phyloP scores from a whole-genome alignment of 2,113 vertebrate species.

The Collichthys lucidus region DNA sequence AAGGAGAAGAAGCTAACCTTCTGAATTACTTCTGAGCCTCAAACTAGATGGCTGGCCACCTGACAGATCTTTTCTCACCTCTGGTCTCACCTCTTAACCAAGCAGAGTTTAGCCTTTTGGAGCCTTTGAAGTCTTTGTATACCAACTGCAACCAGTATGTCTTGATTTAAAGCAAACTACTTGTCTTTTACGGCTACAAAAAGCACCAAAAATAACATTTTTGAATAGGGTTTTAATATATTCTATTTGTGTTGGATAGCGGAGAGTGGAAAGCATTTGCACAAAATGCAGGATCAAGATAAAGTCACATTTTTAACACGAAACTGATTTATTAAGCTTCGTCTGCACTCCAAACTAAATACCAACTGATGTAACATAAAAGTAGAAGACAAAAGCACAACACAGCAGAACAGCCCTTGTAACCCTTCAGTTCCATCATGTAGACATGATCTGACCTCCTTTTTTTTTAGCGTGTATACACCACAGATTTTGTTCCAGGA shows the following conservation, averaged over 20 bases:
- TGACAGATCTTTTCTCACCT: slow-evolving; percentile 20
- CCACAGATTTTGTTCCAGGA: neutral
- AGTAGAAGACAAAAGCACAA: neutral
- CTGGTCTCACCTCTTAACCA: slow-evolving; percentile 6
- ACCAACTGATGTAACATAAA: neutral
- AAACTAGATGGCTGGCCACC: slow-evolving; percentile 13
- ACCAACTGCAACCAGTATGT: neutral
- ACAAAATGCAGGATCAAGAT: too few relatives aligned
- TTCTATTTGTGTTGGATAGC: neutral
- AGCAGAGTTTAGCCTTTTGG: neutral
- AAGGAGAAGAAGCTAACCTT: slow-evolving; percentile 25
- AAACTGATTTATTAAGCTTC: neutral
- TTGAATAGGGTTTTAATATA: neutral
- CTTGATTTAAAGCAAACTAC: neutral
- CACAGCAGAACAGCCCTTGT: neutral
- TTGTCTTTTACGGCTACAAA: neutral
- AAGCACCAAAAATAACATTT: too few relatives aligned
- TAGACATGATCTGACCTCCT: neutral
- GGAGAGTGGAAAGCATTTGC: neutral
- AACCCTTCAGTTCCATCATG: neutral
- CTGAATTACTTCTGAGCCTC: slow-evolving; percentile 19
- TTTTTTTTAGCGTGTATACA: neutral
- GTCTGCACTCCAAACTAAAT: neutral
- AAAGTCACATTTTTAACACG: neutral
- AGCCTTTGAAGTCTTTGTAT: neutral